Percentiles rank a stretch among this genome's conserved stretches.
Evolutionary conservation across 2,888 invertebrate genomes (phyloP).

Genomic region (Ecliptopera silaceata): DNA sequence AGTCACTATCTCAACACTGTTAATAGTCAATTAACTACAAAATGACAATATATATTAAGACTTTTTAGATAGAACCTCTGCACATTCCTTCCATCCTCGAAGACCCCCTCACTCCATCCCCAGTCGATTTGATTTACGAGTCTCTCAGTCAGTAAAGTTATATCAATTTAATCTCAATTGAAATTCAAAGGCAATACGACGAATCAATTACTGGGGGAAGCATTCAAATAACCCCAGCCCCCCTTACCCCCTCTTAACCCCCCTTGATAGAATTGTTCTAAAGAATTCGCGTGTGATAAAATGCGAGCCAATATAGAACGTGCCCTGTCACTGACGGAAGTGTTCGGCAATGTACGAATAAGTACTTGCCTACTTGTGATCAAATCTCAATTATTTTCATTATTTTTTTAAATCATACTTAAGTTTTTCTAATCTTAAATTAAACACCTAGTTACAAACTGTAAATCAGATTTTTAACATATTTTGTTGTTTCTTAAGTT

Average conservation of each 20-base stretch:
- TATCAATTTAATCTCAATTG: slow-evolving; percentile 75
- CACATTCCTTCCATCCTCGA: not conserved
- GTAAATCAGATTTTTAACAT: too few species aligned
- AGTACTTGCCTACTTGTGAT: not conserved
- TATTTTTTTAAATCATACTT: too few species aligned
- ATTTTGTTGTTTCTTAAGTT: too few species aligned
- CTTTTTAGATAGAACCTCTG: not conserved
- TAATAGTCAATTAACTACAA: too few species aligned
- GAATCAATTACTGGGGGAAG: slow-evolving; percentile 43
- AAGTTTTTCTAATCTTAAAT: too few species aligned
- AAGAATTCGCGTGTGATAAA: slow-evolving; percentile 80
- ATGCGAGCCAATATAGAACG: slow-evolving; percentile 70
- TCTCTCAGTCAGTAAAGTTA: slow-evolving; percentile 56
- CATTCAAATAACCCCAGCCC: slow-evolving; percentile 66
- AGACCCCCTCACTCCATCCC: slow-evolving; percentile 20
- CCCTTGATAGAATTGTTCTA: slow-evolving; percentile 75
- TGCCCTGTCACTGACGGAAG: slow-evolving; percentile 34
- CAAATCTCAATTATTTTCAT: not conserved
- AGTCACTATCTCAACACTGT: too few species aligned
- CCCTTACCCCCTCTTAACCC: slow-evolving; percentile 32
- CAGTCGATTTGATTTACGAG: slow-evolving; percentile 55
- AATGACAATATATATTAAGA: too few species aligned
- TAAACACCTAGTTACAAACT: too few species aligned
- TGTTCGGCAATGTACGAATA: slow-evolving; percentile 8
- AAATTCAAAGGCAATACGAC: slow-evolving; percentile 31